phyloP scores from a whole-genome alignment of 1,140 invertebrate genomes.

The Polyergus mexicanus region DNA sequence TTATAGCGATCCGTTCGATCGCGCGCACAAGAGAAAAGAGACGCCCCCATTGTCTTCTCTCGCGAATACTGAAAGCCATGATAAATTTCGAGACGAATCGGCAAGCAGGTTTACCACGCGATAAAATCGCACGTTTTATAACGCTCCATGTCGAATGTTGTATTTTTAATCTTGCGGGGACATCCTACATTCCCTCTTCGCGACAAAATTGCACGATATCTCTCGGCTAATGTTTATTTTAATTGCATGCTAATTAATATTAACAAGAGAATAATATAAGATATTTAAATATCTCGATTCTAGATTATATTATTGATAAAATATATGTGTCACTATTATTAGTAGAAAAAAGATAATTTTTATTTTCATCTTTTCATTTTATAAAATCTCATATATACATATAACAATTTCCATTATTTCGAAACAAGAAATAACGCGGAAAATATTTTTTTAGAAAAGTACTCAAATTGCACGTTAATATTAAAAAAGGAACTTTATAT shows the following conservation, averaged over 20 bases:
- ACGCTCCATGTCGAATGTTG: conserved; percentile 19
- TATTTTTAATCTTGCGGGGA: neutral
- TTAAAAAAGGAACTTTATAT: no score
- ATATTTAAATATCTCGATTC: neutral
- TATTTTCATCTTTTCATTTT: neutral
- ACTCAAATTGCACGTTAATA: no score
- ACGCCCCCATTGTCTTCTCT: conserved; percentile 55
- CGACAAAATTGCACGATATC: neutral
- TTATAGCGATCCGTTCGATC: conserved; percentile 56
- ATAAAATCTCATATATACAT: neutral
- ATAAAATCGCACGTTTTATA: conserved; percentile 54
- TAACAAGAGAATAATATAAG: neutral
- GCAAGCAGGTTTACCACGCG: conserved; percentile 12
- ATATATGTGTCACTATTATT: no score
- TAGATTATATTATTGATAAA: neutral
- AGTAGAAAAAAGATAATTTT: neutral
- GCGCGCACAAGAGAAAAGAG: conserved; percentile 33
- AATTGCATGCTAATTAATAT: neutral
- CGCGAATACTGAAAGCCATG: conserved; percentile 49
- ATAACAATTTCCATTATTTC: neutral
- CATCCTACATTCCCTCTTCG: neutral
- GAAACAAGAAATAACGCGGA: neutral
- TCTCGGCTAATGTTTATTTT: neutral
- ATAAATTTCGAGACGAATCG: conserved; percentile 57
- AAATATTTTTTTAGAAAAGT: neutral